Conservation (phyloP, 2,888 invertebrate species). For the Lochmaea crataegi region DNA sequence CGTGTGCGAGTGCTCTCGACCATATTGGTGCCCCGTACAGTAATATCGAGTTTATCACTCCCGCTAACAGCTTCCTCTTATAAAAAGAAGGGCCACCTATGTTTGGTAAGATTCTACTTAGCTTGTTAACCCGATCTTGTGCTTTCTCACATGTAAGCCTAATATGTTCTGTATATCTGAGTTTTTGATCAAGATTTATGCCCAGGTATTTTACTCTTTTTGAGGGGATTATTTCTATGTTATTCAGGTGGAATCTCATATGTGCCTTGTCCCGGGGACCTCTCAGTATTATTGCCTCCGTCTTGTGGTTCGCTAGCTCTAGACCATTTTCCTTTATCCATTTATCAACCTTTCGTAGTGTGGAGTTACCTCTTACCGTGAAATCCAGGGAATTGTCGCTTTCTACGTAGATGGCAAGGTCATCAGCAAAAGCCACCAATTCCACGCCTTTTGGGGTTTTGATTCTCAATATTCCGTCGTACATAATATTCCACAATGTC, state of each 20-base stretch:
- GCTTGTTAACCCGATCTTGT: neutral
- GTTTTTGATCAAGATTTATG: neutral
- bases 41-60: neutral
- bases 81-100: neutral
- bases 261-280: neutral
- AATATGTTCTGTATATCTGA: neutral
- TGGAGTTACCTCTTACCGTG: neutral
- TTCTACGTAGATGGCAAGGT: neutral
- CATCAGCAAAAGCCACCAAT: conserved; percentile 1
- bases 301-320: neutral
- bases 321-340: neutral
- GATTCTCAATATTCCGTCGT: neutral
- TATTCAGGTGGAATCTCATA: neutral
- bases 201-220: neutral
- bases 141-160: neutral
- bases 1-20: neutral
- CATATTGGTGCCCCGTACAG: neutral
- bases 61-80: neutral
- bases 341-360: neutral
- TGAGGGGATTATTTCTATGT: neutral
- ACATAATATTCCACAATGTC: neutral
- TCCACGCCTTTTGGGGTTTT: neutral
- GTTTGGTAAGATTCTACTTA: neutral
- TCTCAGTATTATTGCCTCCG: neutral
- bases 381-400: neutral